These are phyloP conservation scores for Karalla daura DNA, from an alignment of 2,797 vertebrate species.

Conservation along the genomic window DNA sequence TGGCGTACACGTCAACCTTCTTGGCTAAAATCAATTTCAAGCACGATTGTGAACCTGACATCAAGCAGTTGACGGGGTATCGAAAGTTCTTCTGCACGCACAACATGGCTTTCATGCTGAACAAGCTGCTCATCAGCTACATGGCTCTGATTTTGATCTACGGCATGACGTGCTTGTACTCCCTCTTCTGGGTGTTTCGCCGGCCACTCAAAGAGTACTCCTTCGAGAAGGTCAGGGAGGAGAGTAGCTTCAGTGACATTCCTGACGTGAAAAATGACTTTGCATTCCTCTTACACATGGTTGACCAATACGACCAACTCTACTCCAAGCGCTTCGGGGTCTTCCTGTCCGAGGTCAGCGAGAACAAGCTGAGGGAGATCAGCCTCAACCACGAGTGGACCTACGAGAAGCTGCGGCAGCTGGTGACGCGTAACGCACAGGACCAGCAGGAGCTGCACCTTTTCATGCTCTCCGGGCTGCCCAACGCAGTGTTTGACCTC, in stretches of 20 bases:
- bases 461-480: slow-evolving; percentile 96
- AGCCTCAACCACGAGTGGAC: slow-evolving; percentile 99
- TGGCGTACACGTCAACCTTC: slow-evolving; percentile 94
- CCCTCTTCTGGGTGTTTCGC: slow-evolving; percentile 96
- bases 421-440: slow-evolving; percentile 90
- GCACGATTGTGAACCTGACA: slow-evolving; percentile 87
- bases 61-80: slow-evolving; percentile 93
- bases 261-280: slow-evolving; percentile 99
- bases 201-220: slow-evolving; percentile 97
- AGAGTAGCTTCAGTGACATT: slow-evolving; percentile 99
- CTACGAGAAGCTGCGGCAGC: slow-evolving; percentile 93
- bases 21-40: slow-evolving; percentile 89
- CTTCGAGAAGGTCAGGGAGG: slow-evolving; percentile 96
- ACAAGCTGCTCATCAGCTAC: slow-evolving; percentile 94
- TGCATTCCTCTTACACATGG: slow-evolving; percentile 98
- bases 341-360: slow-evolving; percentile 97
- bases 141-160: slow-evolving; percentile 95
- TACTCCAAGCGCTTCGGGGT: slow-evolving; percentile 97
- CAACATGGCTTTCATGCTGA: slow-evolving; percentile 97
- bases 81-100: slow-evolving; percentile 92
- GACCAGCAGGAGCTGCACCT: slow-evolving; percentile 95
- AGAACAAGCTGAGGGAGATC: slow-evolving; percentile 96
- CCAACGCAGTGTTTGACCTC: slow-evolving; percentile 95
- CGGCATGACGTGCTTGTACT: slow-evolving; percentile 94
- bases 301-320: slow-evolving; percentile 97